phyloP scores from a whole-genome alignment of 1,140 invertebrate species.

The Batillaria attramentaria region DNA sequence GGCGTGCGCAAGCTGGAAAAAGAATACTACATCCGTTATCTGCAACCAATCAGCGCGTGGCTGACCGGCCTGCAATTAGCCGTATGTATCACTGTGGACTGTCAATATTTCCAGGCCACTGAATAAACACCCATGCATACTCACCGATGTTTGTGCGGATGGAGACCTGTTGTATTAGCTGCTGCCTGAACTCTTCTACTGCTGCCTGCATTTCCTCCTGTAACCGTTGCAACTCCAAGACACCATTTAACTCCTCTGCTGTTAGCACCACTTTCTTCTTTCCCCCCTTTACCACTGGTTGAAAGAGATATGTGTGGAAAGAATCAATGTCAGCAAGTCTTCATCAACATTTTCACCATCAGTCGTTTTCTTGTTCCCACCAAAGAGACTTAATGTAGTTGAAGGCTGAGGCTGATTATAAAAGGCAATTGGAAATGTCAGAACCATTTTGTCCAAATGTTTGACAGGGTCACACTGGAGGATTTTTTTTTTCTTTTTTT shows the following conservation, averaged over 20 bases:
- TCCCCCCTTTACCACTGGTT: conserved; percentile 63
- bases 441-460: too few species aligned
- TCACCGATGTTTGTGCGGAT: conserved; percentile 69
- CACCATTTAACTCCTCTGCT: conserved; percentile 78
- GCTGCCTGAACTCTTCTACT: conserved; percentile 82
- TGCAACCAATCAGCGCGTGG: too few species aligned
- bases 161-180: conserved; percentile 83
- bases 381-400: background rate
- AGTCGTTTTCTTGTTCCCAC: background rate
- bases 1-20: conserved; percentile 19
- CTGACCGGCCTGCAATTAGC: too few species aligned
- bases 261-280: conserved; percentile 80
- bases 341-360: background rate
- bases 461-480: too few species aligned
- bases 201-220: conserved; percentile 78
- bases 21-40: too few species aligned
- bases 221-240: conserved; percentile 81
- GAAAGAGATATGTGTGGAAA: background rate
- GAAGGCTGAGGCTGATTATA: background rate
- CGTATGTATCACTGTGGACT: background rate
- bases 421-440: background rate
- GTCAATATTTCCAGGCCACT: too few species aligned
- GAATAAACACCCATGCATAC: conserved; percentile 41
- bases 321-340: background rate
- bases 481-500: too few species aligned